Evolutionary conservation across 2,888 invertebrate genomes (phyloP).

Genomic region (Hypena proboscidalis): DNA sequence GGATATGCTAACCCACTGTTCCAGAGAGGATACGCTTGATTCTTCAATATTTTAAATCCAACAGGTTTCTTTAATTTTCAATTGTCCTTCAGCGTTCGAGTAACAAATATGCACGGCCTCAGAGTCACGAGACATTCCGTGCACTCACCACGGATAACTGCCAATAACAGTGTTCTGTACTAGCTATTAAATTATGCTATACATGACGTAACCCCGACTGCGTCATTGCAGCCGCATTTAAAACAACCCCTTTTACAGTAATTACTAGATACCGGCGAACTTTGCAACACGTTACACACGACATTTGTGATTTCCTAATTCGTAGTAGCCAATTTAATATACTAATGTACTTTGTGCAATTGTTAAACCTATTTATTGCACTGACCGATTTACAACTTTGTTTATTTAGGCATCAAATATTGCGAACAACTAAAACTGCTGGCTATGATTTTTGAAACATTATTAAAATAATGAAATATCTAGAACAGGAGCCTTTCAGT

Average conservation of each 20-base stretch:
- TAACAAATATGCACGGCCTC: constrained; percentile 48
- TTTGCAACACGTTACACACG: constrained; percentile 59
- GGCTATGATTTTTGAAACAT: too few species aligned
- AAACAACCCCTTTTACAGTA: constrained; percentile 62
- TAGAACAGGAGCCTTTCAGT: too few species aligned
- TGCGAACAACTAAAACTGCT: too few species aligned
- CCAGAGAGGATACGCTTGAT: too few species aligned
- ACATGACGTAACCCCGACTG: constrained; percentile 44
- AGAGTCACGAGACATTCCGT: constrained; percentile 71
- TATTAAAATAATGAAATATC: too few species aligned
- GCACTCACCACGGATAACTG: constrained; percentile 66
- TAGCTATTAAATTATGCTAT: constrained; percentile 56
- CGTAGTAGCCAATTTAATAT: constrained; percentile 18
- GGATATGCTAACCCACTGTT: too few species aligned
- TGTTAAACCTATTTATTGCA: too few species aligned
- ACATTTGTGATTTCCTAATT: constrained; percentile 50
- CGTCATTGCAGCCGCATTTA: constrained; percentile 60
- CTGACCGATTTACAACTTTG: too few species aligned
- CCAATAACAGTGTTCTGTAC: constrained; percentile 66
- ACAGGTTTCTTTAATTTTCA: too few species aligned
- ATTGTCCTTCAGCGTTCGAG: not conserved
- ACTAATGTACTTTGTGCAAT: constrained; percentile 26
- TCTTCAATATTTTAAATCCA: too few species aligned
- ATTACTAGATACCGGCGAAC: constrained; percentile 55
- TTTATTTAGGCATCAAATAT: too few species aligned